Evolutionary conservation across 1,140 invertebrate genomes (phyloP).

Genomic region (Venustaconcha ellipsiformis): DNA sequence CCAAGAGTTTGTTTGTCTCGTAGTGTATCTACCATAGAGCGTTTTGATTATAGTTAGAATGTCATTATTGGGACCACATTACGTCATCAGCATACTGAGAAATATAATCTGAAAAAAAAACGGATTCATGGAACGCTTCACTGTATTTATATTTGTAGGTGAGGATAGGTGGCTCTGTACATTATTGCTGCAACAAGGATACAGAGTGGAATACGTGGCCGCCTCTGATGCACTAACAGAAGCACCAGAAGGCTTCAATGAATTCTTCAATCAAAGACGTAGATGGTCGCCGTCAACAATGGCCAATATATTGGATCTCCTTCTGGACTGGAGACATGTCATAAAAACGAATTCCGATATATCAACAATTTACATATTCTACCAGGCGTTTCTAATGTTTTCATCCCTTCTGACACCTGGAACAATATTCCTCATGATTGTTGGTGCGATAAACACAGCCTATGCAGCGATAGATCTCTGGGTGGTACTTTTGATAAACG

Average conservation of each 20-base stretch:
- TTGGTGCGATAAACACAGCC: conserved; percentile 75
- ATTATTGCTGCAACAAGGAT: conserved; percentile 74
- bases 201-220: conserved; percentile 75
- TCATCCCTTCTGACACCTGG: conserved; percentile 75
- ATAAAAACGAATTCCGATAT: conserved; percentile 55
- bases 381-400: conserved; percentile 65
- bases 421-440: conserved; percentile 77
- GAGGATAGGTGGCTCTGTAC: conserved; percentile 78
- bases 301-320: conserved; percentile 76
- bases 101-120: not conserved
- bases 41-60: conserved; percentile 77
- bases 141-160: conserved; percentile 54
- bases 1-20: conserved; percentile 94
- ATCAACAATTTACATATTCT: conserved; percentile 48
- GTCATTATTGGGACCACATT: conserved; percentile 47
- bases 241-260: conserved; percentile 74
- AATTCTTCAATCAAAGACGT: conserved; percentile 76
- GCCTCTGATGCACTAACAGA: conserved; percentile 76
- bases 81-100: conserved; percentile 4
- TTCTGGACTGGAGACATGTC: conserved; percentile 59
- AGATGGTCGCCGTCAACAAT: conserved; percentile 77
- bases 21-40: conserved; percentile 96
- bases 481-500: conserved; percentile 69
- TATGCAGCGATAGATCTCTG: conserved; percentile 67
- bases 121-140: not conserved